phyloP scores from a whole-genome alignment of 2,113 vertebrate genomes.

The Petroica traversi region DNA sequence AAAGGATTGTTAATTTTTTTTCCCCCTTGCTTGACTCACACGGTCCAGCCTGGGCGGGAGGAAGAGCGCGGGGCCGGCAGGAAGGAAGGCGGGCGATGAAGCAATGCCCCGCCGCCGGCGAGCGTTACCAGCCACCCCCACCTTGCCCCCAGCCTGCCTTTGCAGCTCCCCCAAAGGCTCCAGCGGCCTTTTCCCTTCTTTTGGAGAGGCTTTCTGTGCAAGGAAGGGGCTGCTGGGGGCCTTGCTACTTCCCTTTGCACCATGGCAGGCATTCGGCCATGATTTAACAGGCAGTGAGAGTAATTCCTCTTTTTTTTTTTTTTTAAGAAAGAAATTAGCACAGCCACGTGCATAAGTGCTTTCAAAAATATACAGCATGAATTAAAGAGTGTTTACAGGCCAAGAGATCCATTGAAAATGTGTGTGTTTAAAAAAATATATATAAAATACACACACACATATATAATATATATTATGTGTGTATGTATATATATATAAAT shows the following conservation, averaged over 20 bases:
- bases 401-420: neutral
- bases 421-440: neutral
- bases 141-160: fast-evolving
- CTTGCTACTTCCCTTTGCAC: neutral
- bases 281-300: neutral
- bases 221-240: neutral
- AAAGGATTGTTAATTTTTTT: neutral
- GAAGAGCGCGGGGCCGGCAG: conserved; percentile 20
- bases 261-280: neutral
- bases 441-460: fast-evolving
- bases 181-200: neutral
- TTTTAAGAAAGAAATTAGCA: neutral
- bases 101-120: neutral
- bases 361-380: neutral
- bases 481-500: neutral
- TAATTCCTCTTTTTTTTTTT: conserved; percentile 25
- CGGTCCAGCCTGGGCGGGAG: neutral
- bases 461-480: no score
- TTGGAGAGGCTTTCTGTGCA: fast-evolving
- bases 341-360: neutral
- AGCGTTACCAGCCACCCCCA: neutral
- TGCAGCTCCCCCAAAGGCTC: neutral
- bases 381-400: neutral
- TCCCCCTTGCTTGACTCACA: neutral
- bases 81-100: conserved; percentile 46